These are phyloP conservation scores for Vulpes ferrilata DNA, from an alignment of 2,113 vertebrate species.

Conservation along the genomic window DNA sequence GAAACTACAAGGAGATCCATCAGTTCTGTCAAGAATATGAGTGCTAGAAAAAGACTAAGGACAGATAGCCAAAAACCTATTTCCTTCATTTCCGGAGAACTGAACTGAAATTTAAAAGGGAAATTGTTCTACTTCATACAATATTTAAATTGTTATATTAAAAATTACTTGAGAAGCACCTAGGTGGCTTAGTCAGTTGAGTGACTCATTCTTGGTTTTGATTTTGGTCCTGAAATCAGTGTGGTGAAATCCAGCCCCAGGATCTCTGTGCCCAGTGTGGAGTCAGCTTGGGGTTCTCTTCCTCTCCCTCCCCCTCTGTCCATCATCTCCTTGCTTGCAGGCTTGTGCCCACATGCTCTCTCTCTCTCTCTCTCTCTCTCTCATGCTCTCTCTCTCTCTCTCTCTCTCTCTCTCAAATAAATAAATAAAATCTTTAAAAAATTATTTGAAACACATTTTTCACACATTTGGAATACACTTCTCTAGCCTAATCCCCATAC, in stretches of 20 bases:
- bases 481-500: neutral
- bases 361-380: neutral
- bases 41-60: neutral
- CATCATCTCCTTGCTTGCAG: neutral
- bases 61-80: neutral
- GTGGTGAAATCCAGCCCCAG: neutral
- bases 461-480: neutral
- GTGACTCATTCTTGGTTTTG: neutral
- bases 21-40: neutral
- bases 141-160: neutral
- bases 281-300: neutral
- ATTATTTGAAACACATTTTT: slow-evolving; percentile 2
- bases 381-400: no score
- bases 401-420: neutral
- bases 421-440: neutral
- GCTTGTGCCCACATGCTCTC: neutral
- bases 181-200: neutral
- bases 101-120: neutral
- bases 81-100: neutral
- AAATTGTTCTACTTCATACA: neutral
- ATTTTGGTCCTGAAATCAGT: neutral
- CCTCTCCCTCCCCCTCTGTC: neutral
- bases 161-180: neutral
- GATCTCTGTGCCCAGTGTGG: neutral
- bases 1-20: neutral